Conservation (phyloP, 2,888 invertebrate species). For the Trissonchulus sp. region DNA sequence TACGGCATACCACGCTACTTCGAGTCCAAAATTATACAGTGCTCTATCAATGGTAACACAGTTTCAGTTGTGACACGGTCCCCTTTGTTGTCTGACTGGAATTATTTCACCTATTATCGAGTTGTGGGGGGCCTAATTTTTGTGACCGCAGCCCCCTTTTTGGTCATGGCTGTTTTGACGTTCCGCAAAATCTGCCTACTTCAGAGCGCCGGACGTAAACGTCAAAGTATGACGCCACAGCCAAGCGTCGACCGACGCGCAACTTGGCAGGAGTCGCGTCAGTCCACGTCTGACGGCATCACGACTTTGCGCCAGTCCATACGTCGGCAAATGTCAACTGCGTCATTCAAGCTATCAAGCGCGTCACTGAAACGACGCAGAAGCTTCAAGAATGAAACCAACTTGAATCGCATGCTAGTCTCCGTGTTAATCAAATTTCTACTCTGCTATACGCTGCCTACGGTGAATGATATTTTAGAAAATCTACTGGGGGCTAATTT, state of each 20-base stretch:
- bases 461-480: constrained; percentile 3
- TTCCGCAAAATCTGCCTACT: not conserved
- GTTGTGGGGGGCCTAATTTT: constrained; percentile 12
- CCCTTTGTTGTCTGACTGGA: not conserved
- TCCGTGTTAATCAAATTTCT: constrained; percentile 14
- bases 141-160: not conserved
- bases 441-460: constrained; percentile 10
- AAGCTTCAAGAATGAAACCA: too few species aligned
- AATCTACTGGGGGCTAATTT: not conserved
- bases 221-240: too few species aligned
- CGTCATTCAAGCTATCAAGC: too few species aligned
- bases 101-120: constrained; percentile 16
- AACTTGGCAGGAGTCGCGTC: too few species aligned
- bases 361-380: too few species aligned
- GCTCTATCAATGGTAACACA: too few species aligned
- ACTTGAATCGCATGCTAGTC: constrained; percentile 4
- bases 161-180: not conserved
- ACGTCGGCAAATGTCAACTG: too few species aligned
- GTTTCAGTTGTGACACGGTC: constrained; percentile 6
- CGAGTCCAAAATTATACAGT: constrained; percentile 4
- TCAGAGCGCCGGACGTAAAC: too few species aligned
- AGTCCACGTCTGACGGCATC: too few species aligned
- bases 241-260: too few species aligned
- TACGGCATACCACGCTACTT: constrained; percentile 2
- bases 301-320: too few species aligned